A percentile compares a stretch with the other conserved stretches of the same genome.
These are phyloP conservation scores for Oncorhynchus tshawytscha DNA, from an alignment of 2,113 vertebrate species.

Conservation along the genomic window DNA sequence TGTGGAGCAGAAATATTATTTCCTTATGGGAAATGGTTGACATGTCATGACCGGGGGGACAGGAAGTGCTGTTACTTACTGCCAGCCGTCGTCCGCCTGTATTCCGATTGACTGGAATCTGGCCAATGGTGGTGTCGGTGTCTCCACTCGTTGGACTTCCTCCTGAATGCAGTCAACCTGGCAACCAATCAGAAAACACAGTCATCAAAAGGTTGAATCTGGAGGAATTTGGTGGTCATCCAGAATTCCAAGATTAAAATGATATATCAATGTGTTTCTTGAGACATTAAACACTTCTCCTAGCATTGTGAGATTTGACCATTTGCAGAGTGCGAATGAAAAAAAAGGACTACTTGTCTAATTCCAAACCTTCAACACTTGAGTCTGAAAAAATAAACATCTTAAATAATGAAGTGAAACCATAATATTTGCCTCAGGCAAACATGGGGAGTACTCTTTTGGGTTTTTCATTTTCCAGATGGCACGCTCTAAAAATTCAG, in stretches of 20 bases:
- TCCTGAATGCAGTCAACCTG: conserved; percentile 98
- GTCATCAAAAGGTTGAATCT: not conserved
- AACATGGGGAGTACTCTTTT: not conserved
- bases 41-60: conserved; percentile 55
- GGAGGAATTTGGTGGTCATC: not conserved
- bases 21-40: conserved; percentile 52
- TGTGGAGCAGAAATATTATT: conserved; percentile 58
- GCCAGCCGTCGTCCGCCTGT: conserved; percentile 99
- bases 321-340: too few species aligned
- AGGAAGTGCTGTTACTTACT: conserved; percentile 82
- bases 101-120: conserved; percentile 98
- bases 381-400: too few species aligned
- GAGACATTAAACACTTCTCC: too few species aligned
- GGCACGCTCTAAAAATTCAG: not conserved
- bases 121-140: conserved; percentile 80
- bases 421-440: not conserved
- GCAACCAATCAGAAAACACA: conserved; percentile 57
- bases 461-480: not conserved
- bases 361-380: too few species aligned
- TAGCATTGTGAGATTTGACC: too few species aligned
- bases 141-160: conserved; percentile 92
- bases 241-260: too few species aligned
- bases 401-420: not conserved
- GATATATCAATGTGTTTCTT: too few species aligned
- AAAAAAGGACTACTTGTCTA: too few species aligned